phyloP scores from a whole-genome alignment of 2,888 invertebrate species.

The Diplolepis rosae region DNA sequence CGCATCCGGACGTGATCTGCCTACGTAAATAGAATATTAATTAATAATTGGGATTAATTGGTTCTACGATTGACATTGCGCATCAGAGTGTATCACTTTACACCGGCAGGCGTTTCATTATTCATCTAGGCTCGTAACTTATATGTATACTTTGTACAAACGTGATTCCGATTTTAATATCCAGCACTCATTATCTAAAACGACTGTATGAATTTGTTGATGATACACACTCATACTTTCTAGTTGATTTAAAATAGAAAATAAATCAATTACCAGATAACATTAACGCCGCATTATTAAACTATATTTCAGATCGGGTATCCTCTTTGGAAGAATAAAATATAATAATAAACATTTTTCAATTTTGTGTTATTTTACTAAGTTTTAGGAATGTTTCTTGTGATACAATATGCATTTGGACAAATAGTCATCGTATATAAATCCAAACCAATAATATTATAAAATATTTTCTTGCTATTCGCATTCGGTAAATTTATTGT shows the following conservation, averaged over 20 bases:
- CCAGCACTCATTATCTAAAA: constrained; percentile 14
- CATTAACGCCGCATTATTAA: neutral
- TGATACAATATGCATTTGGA: too few relatives aligned
- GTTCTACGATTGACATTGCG: constrained; percentile 54
- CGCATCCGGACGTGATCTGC: constrained; percentile 41
- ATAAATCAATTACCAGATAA: neutral
- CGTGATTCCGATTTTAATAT: constrained; percentile 12
- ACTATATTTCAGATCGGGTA: too few relatives aligned
- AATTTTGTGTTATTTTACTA: too few relatives aligned
- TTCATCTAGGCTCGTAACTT: constrained; percentile 27
- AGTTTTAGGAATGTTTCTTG: too few relatives aligned
- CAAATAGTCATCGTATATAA: too few relatives aligned
- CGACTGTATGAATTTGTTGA: constrained; percentile 1
- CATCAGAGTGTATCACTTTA: constrained; percentile 22
- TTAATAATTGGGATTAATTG: constrained; percentile 61
- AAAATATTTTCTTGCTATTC: too few relatives aligned
- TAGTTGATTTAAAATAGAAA: neutral
- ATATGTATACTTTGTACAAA: constrained; percentile 14
- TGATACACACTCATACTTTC: neutral
- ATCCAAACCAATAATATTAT: too few relatives aligned
- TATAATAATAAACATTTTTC: too few relatives aligned
- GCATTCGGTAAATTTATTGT: too few relatives aligned
- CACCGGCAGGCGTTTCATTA: constrained; percentile 36
- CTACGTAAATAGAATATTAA: constrained; percentile 63
- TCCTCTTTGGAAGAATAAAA: too few relatives aligned